These are phyloP conservation scores for Helogale parvula DNA, from an alignment of 2,113 vertebrate species.

Conservation along the genomic window DNA sequence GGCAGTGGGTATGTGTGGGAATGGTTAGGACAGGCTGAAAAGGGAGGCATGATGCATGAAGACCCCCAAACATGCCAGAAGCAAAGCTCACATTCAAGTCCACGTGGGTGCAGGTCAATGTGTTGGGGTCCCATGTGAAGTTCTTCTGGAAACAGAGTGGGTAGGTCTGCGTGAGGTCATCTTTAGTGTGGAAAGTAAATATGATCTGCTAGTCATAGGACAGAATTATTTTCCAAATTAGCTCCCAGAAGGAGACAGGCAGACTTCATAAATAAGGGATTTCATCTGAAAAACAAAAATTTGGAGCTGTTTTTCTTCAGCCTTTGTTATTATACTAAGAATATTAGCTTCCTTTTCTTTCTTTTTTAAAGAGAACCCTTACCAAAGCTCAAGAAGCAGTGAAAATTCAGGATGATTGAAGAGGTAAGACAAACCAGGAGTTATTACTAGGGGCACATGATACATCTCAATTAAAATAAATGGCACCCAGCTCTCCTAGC, in stretches of 20 bases:
- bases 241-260: not conserved
- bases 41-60: not conserved
- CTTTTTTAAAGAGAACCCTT: constrained; percentile 4
- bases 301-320: not conserved
- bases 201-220: not conserved
- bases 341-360: not conserved
- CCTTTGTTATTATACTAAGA: constrained; percentile 37
- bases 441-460: not conserved
- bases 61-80: not conserved
- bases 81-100: not conserved
- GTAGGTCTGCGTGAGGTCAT: not conserved
- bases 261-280: not conserved
- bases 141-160: not conserved
- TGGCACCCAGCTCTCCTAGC: not conserved
- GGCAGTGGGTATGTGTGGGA: not conserved
- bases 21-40: not conserved
- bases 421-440: constrained; percentile 40
- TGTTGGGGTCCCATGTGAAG: not conserved
- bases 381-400: constrained; percentile 42
- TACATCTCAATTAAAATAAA: constrained; percentile 48
- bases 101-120: not conserved
- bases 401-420: constrained; percentile 21
- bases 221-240: constrained; percentile 39
- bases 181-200: constrained; percentile 29
- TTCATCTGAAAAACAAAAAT: constrained; percentile 44